Evolutionary conservation across 2,113 vertebrate species (phyloP), one percentile per base, ranked within the genome.

Genomic region (Lophius piscatorius): DNA sequence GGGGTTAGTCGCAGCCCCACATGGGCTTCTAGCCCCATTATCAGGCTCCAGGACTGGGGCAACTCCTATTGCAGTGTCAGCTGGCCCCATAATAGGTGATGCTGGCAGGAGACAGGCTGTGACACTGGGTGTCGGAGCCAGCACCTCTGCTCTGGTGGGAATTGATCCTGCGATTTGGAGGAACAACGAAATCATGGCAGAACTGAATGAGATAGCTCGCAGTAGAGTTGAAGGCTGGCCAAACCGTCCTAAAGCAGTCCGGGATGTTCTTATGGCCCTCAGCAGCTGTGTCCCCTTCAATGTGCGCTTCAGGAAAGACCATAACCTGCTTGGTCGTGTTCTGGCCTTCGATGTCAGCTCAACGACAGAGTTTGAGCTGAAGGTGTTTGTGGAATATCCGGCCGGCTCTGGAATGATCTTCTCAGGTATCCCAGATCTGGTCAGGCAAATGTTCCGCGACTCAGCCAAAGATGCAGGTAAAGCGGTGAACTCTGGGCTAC

Each of bases 281-380:
- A 92, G 92, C 2, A 87, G 83, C 74, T 94, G 93, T 0, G 88
- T 92, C 17, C 95, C 95, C 9, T 96, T 96, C 52, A 94, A 92
- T 0, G 92, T 96, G 13, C 94, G 94, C 62, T 95, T 95, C 86
- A 94, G 95, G 80, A 95, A 95, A 82, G 95, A 96, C 75, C 95
- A 94, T 10, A 84, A 88, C 5, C 76, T 96, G 62, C 71, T 93
- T 64, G 95, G 93, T 0, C 88, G 94, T 0, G 87, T 95, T 4
- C 90, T 96, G 21, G 94, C 94, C n/a, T 95, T 96, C 0, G 94
- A 96, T 1, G 92, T 90, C 0, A 90, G 87, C 31, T 76, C 92
- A 0, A 87, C 87, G 9, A 89, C 90, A 0, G 94, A 95, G 63
- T 93, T 92, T 9, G 94, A 96, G 84, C 79, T 96, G 18, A 94